Base-by-base conservation (phyloP, 2,797 vertebrate species). In the Lepus townsendii region DNA sequence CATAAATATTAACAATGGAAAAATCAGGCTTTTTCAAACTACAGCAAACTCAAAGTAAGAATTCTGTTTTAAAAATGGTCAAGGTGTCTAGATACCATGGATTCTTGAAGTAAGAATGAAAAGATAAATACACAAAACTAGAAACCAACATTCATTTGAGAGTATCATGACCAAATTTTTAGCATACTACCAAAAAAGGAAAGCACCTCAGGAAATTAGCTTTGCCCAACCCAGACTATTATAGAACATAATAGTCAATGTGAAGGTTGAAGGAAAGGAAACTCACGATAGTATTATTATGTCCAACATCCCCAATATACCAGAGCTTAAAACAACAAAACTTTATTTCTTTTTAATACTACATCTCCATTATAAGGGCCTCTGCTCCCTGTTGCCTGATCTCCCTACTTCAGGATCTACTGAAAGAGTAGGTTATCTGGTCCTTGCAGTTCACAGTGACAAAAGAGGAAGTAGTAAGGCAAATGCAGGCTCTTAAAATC, bases 31-130 rank as follows among this genome's bases (percentile, higher is more conserved):
- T 30, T 71, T 52, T 6, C 78, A 73, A 90, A 79, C 17, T n/a
- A 97, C 27, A 85, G 22, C 20, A 93, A 94, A 69, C 24, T 47
- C 38, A 62, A 91, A 14, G 35, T 54, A 80, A 38, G 54, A 91
- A 87, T 69, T 88, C 35, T 71, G 54, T 50, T 42, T 2, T 66
- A 32, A 16, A 95, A 90, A 89, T n/a, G 47, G 47, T 38, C 13
- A 60, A 54, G 20, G 17, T 73, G 78, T 69, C 17, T 90, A 94
- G 77, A 68, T 14, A 71, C 2, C 9, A 38, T 60, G 47, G 57
- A 16, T 66, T 87, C 5, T 79, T 54, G n/a, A 78, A 57, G 13
- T 52, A 83, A 73, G 38, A 54, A 73, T n/a, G 11, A 54, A 79
- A 83, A 10, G 22, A 35, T 68, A 79, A 5, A 1, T 83, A 7